Evolutionary conservation across 2,888 invertebrate genomes (phyloP), one percentile per base, ranked within the genome.

Genomic region (Leptinotarsa juncta): DNA sequence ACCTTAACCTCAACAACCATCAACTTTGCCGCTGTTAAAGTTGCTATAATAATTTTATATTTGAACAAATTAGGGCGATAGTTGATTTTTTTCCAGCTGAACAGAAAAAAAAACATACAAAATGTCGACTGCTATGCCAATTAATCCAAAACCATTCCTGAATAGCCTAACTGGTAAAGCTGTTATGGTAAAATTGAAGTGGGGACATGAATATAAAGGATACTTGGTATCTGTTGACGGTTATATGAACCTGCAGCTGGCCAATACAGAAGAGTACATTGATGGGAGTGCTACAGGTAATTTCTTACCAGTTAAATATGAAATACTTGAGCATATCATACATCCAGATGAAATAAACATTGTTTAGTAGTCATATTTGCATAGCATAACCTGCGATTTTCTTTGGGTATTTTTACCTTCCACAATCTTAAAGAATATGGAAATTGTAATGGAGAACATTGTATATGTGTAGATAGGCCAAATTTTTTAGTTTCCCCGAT

Each of bases 121-220:
- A 78, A 94, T 94, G 94, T 90, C 95, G 86, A 92, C 95, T 87
- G 93, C 95, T 88, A 96, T 97, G 95, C 97, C 97, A 82, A 95
- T 99, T 86, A 99, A 99, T 89, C 99, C 99, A 4, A 99, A 99
- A 91, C 99, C 99, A 77, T 99, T 98, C 89, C 91, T 99, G 71
- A 99, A 99, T 90, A 96, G 96, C 85, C 91, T 99, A 67, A 99
- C 98, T 1, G 99, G 99, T 18, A 99, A 99, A 90, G 94, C 97
- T 60, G 98, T 99, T 57, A 93, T 98, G 88, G 98, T 99, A 3
- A 99, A 99, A 89, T 90, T 99, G 77, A 99, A 99, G 88, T 99
- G 99, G 99, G 99, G 99, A 49, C 99, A 99, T 88, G 99, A 99
- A 89, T 99, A 99, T 89, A 98, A 98, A 91, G 99, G 99, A 16